phyloP scores from a whole-genome alignment of 2,113 vertebrate genomes.

The Mobula hypostoma region DNA sequence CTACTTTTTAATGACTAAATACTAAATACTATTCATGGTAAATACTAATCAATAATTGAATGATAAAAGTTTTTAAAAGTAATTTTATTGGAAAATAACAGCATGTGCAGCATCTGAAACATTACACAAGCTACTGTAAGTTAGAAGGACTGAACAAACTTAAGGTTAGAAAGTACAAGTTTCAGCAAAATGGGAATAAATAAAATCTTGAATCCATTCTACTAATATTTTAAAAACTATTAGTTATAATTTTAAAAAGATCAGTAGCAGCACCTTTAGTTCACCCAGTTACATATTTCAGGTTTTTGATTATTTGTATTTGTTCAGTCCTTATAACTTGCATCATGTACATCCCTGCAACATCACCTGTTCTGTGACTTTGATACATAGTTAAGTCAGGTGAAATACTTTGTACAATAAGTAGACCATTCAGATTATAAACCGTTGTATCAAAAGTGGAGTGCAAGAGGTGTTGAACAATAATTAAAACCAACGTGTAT shows the following conservation, averaged over 20 bases:
- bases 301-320: background rate
- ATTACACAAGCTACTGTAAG: background rate
- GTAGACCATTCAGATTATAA: background rate
- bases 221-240: slow-evolving; percentile 4
- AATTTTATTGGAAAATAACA: slow-evolving; percentile 25
- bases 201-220: background rate
- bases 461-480: slow-evolving; percentile 11
- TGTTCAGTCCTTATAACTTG: slow-evolving; percentile 28
- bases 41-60: background rate
- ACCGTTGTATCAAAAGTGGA: slow-evolving; percentile 9
- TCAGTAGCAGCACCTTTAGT: background rate
- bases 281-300: background rate
- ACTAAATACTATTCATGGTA: background rate
- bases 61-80: background rate
- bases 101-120: background rate
- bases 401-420: background rate
- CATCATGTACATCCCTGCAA: background rate
- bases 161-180: background rate
- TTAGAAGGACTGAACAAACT: background rate
- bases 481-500: background rate
- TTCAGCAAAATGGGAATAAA: background rate
- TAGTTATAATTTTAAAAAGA: background rate
- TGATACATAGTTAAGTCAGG: background rate
- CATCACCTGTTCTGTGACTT: background rate
- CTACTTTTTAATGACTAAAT: no score